Base-by-base conservation (phyloP, 92 coral and sea anemone species). In the Epizoanthus ramosus region DNA sequence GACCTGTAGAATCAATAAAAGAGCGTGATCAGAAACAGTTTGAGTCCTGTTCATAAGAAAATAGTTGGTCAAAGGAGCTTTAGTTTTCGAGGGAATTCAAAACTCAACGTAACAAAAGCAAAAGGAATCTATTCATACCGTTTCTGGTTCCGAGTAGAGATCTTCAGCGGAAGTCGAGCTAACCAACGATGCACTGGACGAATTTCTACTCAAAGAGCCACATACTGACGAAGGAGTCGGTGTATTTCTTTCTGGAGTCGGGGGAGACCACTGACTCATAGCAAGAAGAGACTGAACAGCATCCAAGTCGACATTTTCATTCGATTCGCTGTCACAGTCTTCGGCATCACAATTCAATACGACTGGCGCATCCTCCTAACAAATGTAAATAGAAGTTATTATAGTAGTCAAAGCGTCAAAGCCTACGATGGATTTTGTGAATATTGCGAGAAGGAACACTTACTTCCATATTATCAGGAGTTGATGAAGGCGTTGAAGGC, bases 191-290 rank as follows among this genome's bases (percentile, higher is more conserved):
- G 98, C 98, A 88, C 98, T 93, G 70, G 98, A 93, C 41, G 94
- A 93, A 91, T 93, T 93, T 85, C 98, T 86, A 80, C 98, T 93
- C 60, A 93, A 80, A 13, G 97, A 88, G 35, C 94, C 84, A 70
- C 84, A 75, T 24, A 91, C 92, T n/a, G 97, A 92, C 64, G 91
- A 92, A 31, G 98, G 98, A 71, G 94, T 93, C 9, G 98, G 89
- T 65, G 85, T 92, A 69, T 81, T 89, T 85, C 98, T 84, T 70
- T 93, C 99, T 43, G 95, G 97, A 57, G 90, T 82, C 56, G 98
- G 99, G 13, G 99, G 99, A 77, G 98, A 90, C 99, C 99, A 96
- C 85, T 91, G 95, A 80, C 99, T 96, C 94, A 96, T 96, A 3
- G 99, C 99, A 73, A 96, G 91, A 16, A 96, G 93, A 14, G 99